Evolutionary conservation across 2,113 vertebrate genomes (phyloP), one percentile per base, ranked within the genome.

Genomic region (Cebus imitator): DNA sequence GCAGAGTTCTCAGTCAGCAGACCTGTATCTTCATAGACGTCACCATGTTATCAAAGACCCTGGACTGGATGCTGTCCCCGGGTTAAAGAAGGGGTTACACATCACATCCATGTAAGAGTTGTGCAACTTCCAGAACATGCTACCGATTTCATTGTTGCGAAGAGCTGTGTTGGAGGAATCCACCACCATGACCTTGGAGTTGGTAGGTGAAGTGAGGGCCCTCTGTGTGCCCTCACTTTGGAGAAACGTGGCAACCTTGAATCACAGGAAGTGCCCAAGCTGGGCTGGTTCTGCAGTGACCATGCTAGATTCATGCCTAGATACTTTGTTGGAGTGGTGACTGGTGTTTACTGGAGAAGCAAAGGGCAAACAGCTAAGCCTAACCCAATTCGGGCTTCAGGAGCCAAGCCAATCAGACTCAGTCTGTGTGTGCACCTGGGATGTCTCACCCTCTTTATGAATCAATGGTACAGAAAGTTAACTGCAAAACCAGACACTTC

Each of bases 81-180:
- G 99, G 94, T 99, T 99, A 73, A 99, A 99, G 97, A 99, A 99
- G 0, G 99, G 99, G 97, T 99, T 99, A 52, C 99, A 99, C 99
- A 99, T 99, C 48, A 99, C 99, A 11, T 99, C 99, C 0, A 99
- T 99, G 75, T 99, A 99, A 0, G 99, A 99, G 94, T 99, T 99
- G 96, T 99, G 99, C 97, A 99, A 98, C 97, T 99, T 99, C 95
- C 99, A 98, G 98, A 99, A 99, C 99, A 99, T 99, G 99, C 99
- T 99, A 98, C 99, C 99, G 90, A 99, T 99, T 98, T 99, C 99
- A 5, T 99, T 99, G 98, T 99, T 99, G 90, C 99, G 98, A 43
- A 99, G 98, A 0, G 99, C 99, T 0, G 99, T 99, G 98, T 99
- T 99, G 14, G 99, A 99, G 1, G 99, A 99, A 97, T 99, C 99